Evolutionary conservation across 92 coral and sea anemone species (phyloP).

Genomic region (Porites evermanni): DNA sequence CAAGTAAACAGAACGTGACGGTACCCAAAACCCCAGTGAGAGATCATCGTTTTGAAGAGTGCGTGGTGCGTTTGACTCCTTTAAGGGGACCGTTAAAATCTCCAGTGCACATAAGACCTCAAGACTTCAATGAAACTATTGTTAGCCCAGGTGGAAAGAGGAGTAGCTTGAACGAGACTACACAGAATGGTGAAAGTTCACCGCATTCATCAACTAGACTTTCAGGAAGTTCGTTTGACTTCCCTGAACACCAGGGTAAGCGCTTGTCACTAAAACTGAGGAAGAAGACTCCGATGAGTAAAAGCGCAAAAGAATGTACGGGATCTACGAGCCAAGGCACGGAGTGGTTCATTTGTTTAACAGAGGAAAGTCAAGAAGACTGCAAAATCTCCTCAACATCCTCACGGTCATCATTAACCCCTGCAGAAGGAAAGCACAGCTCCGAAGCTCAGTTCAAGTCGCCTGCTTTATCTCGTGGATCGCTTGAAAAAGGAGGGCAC

Average conservation of each 20-base stretch:
- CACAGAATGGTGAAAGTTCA: neutral
- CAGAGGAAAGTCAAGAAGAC: neutral
- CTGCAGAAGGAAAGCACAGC: neutral
- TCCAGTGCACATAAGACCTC: constrained; percentile 5
- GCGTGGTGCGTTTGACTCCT: constrained; percentile 42
- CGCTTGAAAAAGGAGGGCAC: neutral
- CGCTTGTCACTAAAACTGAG: neutral
- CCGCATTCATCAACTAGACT: constrained; percentile 8
- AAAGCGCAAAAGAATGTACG: neutral
- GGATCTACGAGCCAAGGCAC: neutral
- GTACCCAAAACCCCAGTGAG: neutral
- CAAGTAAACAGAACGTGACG: neutral
- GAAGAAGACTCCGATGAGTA: neutral
- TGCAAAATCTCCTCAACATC: neutral
- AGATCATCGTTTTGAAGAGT: constrained; percentile 8
- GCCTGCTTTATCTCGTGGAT: neutral
- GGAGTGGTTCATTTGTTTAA: constrained; percentile 5
- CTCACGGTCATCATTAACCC: neutral
- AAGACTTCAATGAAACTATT: neutral
- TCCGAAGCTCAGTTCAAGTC: neutral
- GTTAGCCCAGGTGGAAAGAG: neutral
- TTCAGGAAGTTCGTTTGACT: neutral
- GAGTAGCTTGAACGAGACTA: neutral
- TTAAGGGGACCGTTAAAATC: constrained; percentile 16
- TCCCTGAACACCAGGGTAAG: neutral